Evolutionary conservation across 2,797 vertebrate genomes (phyloP).

Genomic region (Cossypha polioptera): DNA sequence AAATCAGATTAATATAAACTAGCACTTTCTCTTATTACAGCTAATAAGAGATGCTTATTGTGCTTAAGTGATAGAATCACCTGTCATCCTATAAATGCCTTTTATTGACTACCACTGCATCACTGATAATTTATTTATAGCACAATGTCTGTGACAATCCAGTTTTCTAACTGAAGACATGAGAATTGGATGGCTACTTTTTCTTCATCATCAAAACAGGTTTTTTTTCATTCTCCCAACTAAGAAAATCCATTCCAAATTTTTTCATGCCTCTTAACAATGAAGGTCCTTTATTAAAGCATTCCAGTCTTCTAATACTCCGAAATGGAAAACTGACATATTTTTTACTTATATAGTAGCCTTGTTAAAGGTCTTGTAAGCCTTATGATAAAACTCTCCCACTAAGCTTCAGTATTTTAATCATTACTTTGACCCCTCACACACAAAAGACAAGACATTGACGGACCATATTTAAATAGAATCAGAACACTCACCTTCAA

Average conservation of each 20-base stretch:
- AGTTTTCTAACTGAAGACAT: background rate
- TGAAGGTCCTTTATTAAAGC: background rate
- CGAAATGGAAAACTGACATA: background rate
- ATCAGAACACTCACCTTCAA: background rate
- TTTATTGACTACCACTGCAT: background rate
- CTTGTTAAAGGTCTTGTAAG: background rate
- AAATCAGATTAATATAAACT: background rate
- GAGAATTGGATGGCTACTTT: background rate
- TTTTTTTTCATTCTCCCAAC: background rate
- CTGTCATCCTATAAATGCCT: background rate
- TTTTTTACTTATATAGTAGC: background rate
- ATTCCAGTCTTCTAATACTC: background rate
- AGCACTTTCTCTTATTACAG: background rate
- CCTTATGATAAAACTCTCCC: background rate
- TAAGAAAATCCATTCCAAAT: background rate
- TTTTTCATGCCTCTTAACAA: background rate
- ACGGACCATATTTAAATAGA: background rate
- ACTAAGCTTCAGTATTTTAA: background rate
- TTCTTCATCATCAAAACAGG: background rate
- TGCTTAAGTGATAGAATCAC: background rate
- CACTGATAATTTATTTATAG: background rate
- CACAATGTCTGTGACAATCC: background rate
- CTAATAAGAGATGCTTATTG: background rate
- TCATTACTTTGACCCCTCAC: background rate
- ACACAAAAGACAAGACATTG: background rate